Evolutionary conservation across 1,140 invertebrate genomes (phyloP), one percentile per base, ranked within the genome.

Genomic region (Propsilocerus akamusi): DNA sequence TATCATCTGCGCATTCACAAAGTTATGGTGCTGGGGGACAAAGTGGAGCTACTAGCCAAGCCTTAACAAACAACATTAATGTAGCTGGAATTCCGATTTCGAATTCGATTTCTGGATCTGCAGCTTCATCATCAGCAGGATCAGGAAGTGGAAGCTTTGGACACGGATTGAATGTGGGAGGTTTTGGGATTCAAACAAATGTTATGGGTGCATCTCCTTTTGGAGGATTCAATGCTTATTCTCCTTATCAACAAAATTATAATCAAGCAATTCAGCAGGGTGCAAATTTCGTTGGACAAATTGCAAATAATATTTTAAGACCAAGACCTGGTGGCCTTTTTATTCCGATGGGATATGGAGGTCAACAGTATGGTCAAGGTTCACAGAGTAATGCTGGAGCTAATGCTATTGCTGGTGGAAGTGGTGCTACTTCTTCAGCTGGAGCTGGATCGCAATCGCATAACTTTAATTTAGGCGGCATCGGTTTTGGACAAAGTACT

Each of bases 21-120:
- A n/a, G n/a, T n/a, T n/a, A n/a, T n/a, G n/a, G n/a, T n/a, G 57
- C 55, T n/a, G 62, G 62, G 1, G 50, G 53, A 4, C 60, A 58
- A 1, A 49, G 54, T 8, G 60, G 61, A 3, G 50, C 58, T n/a
- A 54, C 57, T 1, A 62, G 55, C 10, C 57, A 61, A 51, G 57
- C 62, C 2, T 52, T 52, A 25, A 58, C 53, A 0, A 50, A 56
- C 1, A 62, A 57, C 7, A 14, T 64, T 0, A 59, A 60, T 3
- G 1, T 64, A 0, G 62, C 59, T 0, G 54, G 56, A 4, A 37
- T 64, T 17, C 56, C 61, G 51, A 49, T 64, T 2, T 61, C 62
- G 30, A 61, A 61, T 25, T 62, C 62, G 0, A 6, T 64, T 28
- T 62, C 62, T 17, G 48, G 57, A n/a, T 54, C 58, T 0, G 47